Evolutionary conservation across 2,797 vertebrate species (phyloP).

Genomic region (Pseudomugil gertrudae): DNA sequence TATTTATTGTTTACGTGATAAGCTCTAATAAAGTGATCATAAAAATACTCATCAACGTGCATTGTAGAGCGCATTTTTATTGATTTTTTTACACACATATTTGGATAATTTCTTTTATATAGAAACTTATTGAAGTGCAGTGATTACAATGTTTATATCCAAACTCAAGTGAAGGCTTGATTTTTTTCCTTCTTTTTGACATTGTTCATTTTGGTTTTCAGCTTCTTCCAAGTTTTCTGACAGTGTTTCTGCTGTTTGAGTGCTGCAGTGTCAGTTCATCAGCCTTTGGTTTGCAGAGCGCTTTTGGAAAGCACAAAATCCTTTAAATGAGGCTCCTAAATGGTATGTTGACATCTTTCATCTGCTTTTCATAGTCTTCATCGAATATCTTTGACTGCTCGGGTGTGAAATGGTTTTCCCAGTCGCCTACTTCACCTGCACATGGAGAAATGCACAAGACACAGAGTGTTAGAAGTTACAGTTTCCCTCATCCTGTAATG

Average conservation of each 20-base stretch:
- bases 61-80: constrained; percentile 62
- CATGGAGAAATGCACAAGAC: constrained; percentile 9
- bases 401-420: constrained; percentile 84
- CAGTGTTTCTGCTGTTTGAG: constrained; percentile 1
- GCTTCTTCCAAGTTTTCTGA: not conserved
- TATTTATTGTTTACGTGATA: constrained; percentile 81
- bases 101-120: constrained; percentile 2
- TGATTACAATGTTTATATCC: constrained; percentile 10
- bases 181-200: not conserved
- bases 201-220: constrained; percentile 24
- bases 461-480: not conserved
- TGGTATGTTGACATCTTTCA: constrained; percentile 76
- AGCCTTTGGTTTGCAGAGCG: constrained; percentile 37
- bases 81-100: constrained; percentile 16
- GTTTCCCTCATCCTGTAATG: not conserved
- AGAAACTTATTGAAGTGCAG: constrained; percentile 1
- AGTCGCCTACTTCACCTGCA: constrained; percentile 86
- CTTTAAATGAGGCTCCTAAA: constrained; percentile 76
- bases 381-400: constrained; percentile 83
- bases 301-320: not conserved
- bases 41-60: constrained; percentile 56
- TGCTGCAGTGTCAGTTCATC: constrained; percentile 12
- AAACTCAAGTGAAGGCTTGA: not conserved
- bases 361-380: constrained; percentile 82
- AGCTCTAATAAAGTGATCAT: constrained; percentile 79